Evolutionary conservation across 2,888 invertebrate species (phyloP).

Genomic region (Apodemia hepburni): DNA sequence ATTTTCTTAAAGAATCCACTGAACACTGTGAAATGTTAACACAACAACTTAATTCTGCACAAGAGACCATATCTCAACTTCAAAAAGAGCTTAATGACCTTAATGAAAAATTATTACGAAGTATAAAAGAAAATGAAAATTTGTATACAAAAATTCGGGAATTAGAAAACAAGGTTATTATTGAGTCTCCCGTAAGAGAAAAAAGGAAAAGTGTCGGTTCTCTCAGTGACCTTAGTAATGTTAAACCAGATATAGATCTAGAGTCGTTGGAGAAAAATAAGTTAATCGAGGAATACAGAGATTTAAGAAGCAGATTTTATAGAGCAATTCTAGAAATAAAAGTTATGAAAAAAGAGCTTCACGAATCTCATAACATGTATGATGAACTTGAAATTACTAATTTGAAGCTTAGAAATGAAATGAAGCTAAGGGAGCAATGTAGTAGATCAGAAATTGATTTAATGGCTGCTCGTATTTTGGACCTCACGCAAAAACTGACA

Average conservation of each 20-base stretch:
- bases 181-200: conserved; percentile 76
- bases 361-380: conserved; percentile 89
- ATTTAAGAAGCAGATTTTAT: conserved; percentile 87
- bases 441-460: conserved; percentile 87
- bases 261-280: conserved; percentile 87
- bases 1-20: conserved; percentile 83
- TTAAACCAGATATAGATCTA: conserved; percentile 87
- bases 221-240: conserved; percentile 88
- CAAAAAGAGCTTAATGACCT: conserved; percentile 84
- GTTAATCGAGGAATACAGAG: conserved; percentile 89
- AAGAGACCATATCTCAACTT: conserved; percentile 82
- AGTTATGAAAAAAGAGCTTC: conserved; percentile 89
- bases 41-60: conserved; percentile 83
- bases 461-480: conserved; percentile 91
- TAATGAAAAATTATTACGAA: conserved; percentile 83
- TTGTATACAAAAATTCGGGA: conserved; percentile 87
- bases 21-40: conserved; percentile 83
- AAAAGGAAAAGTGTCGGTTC: conserved; percentile 87
- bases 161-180: conserved; percentile 80
- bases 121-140: conserved; percentile 88
- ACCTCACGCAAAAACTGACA: conserved; percentile 89
- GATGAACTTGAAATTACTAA: conserved; percentile 91
- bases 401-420: conserved; percentile 86
- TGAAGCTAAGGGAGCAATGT: conserved; percentile 82
- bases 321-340: conserved; percentile 92